Evolutionary conservation across 2,113 vertebrate species (phyloP), one percentile per base, ranked within the genome.

Genomic region (Erythrocebus patas): DNA sequence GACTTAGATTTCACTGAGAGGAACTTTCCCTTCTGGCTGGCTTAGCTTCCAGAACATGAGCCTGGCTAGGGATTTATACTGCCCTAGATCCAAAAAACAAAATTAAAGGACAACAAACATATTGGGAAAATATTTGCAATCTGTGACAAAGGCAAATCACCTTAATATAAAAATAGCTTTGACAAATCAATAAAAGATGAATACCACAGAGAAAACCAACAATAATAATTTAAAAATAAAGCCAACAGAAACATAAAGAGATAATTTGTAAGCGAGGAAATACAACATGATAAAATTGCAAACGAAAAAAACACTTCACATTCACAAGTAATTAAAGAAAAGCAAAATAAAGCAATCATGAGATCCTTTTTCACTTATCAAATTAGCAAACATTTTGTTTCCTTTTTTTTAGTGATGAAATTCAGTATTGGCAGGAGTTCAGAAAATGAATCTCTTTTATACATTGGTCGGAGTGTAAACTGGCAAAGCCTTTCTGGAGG

Each of bases 121-220:
- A 80, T n/a, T 12, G 32, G 43, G 57, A 52, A 94, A 91, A 92
- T 84, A 68, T 48, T 84, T 84, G 55, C 43, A 57, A 40, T 92
- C 61, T 70, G 48, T 85, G n/a, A 72, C 73, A 70, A 64, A 89
- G 10, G 20, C 66, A 48, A 88, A 82, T 57, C 55, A 43, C 84
- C 32, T 89, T 61, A 80, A 50, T 38, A 94, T 57, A 72, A 94
- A 96, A 92, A 95, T 55, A 87, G 35, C 35, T 68, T 78, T 59
- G 89, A 12, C 17, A 72, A 94, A 87, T 94, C 79, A 82, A 40
- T 55, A 52, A 72, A 86, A 94, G 59, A 75, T 25, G 45, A 89
- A 57, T n/a, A 79, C 23, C 25, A 61, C n/a, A 23, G 11, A 82
- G 78, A 93, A 94, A 92, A 72, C 48, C 43, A 78, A 40, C 57